Evolutionary conservation across 2,113 vertebrate genomes (phyloP).

Genomic region (Nansenia antarctica): DNA sequence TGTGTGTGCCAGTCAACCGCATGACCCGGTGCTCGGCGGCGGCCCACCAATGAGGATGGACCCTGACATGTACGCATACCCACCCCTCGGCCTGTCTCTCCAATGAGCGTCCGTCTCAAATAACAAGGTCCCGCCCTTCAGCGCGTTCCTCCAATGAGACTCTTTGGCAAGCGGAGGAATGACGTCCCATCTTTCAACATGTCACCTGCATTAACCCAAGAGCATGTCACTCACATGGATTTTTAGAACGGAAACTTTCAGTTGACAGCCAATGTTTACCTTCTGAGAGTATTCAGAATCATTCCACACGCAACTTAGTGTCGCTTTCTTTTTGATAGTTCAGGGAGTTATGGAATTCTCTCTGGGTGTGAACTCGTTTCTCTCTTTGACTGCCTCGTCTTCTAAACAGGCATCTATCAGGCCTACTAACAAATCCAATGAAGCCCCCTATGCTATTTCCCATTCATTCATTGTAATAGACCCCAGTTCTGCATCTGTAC

Average conservation of each 20-base stretch:
- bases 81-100: conserved; percentile 33
- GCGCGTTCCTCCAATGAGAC: conserved; percentile 43
- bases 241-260: too few species aligned
- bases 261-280: too few species aligned
- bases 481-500: neutral
- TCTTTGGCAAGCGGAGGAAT: conserved; percentile 61
- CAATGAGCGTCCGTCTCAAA: conserved; percentile 38
- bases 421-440: too few species aligned
- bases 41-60: conserved; percentile 38
- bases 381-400: too few species aligned
- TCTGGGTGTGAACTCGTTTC: too few species aligned
- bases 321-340: too few species aligned
- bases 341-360: too few species aligned
- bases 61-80: conserved; percentile 15
- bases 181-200: conserved; percentile 58
- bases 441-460: too few species aligned
- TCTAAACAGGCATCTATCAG: too few species aligned
- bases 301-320: too few species aligned
- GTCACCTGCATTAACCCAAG: conserved; percentile 33
- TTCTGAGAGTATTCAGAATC: too few species aligned
- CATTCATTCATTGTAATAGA: neutral
- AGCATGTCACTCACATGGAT: too few species aligned
- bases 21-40: conserved; percentile 3
- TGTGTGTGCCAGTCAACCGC: conserved; percentile 32
- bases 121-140: conserved; percentile 30